A percentile compares a stretch with the other conserved stretches of the same genome.
Evolutionary conservation across 2,797 vertebrate genomes (phyloP).

Genomic region (Aldrovandia affinis): DNA sequence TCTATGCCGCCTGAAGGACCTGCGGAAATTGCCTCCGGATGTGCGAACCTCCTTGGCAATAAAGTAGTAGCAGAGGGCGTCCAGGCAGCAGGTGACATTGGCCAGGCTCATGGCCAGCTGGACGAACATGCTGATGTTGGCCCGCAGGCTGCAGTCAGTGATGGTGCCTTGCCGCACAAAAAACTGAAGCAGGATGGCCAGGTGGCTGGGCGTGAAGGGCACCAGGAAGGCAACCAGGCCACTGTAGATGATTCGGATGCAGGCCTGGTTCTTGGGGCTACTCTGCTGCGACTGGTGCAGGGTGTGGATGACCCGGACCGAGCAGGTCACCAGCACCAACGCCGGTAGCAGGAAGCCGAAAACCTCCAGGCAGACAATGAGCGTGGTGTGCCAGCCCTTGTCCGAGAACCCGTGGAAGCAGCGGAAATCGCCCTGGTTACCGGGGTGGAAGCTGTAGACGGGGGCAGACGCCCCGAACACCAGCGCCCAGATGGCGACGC

Average conservation of each 20-base stretch:
- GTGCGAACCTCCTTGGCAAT: constrained; percentile 77
- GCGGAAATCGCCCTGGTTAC: fast-evolving
- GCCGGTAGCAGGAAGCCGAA: constrained; percentile 85
- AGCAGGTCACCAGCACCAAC: constrained; percentile 77
- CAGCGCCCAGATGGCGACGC: constrained; percentile 74
- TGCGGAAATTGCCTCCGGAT: constrained; percentile 51
- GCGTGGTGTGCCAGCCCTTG: constrained; percentile 64
- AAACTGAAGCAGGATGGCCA: constrained; percentile 85
- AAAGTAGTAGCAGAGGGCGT: constrained; percentile 90
- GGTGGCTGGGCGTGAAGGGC: constrained; percentile 86
- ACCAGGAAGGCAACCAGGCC: constrained; percentile 83
- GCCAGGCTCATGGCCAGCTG: constrained; percentile 82
- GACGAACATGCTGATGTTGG: constrained; percentile 80
- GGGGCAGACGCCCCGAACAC: constrained; percentile 67
- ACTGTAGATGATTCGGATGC: constrained; percentile 79
- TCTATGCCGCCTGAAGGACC: constrained; percentile 52
- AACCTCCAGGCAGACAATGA: constrained; percentile 76
- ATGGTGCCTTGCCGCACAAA: constrained; percentile 79
- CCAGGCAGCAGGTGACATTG: constrained; percentile 89
- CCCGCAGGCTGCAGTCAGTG: constrained; percentile 61
- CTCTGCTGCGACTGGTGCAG: constrained; percentile 61
- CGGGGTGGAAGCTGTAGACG: constrained; percentile 60
- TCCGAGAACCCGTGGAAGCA: constrained; percentile 83
- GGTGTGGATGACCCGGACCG: constrained; percentile 68
- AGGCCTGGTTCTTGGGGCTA: constrained; percentile 56